Base-by-base conservation (phyloP, 2,888 invertebrate species). In the Yponomeuta plumbellus region DNA sequence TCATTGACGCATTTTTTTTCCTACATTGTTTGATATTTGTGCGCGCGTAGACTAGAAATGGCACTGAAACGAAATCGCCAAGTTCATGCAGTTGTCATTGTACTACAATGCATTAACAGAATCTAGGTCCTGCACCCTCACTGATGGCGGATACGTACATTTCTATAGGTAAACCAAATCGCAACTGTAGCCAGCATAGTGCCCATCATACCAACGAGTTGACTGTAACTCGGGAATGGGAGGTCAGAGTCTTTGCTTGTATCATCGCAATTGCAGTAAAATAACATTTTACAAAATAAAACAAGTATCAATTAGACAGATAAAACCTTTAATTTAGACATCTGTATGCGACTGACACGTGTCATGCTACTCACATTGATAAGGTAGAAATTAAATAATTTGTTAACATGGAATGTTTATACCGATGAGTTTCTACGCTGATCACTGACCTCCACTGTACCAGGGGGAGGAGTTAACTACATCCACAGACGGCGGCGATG, bases 191-290 rank as follows among this genome's bases (percentile, higher is more conserved):
- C 79, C 1, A 84, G 21, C 70, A 86, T 79, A 23, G 83, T 83
- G n/a, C 81, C 82, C 59, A 86, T 68, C 86, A 88, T 88, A 39
- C 88, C 88, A 83, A 83, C 86, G 39, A 89, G 76, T 76, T 89
- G 88, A 11, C 80, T 79, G 6, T 75, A 66, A 70, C 73, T 86
- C 22, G 86, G 88, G 73, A 89, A 89, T 57, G 66, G 65, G 67
- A 81, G 78, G 34, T 77, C 75, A 23, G 63, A 17, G 22, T 75
- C 72, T 23, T 71, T 65, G 59, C 59, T 59, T 22, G 44, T 17
- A 13, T 52, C 17, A 21, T 23, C 59, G 23, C 59, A 59, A 59
- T 59, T 59, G 23, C 59, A 59, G 59, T 59, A 59, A 59, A 59
- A 59, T n/a, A 59, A 59, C 59, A 59, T 59, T 22, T 11, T 59